Evolutionary conservation across 2,113 vertebrate genomes (phyloP).

Genomic region (Oncorhynchus kisutch): DNA sequence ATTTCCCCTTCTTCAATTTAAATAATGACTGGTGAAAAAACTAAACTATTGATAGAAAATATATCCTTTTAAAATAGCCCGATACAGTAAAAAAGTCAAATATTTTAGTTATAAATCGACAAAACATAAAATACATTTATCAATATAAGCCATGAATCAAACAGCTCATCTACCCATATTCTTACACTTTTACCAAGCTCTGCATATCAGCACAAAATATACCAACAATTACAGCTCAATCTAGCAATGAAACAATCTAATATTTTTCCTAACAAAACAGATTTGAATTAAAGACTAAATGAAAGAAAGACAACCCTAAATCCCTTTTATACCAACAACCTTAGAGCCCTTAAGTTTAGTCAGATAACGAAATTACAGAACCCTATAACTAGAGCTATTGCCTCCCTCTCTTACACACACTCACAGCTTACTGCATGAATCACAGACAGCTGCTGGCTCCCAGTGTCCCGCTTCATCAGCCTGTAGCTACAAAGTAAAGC

Average conservation of each 20-base stretch:
- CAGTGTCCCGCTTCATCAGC: conserved; percentile 47
- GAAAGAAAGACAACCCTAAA: background rate
- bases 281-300: background rate
- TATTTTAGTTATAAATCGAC: background rate
- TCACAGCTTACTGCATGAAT: conserved; percentile 39
- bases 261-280: background rate
- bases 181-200: background rate
- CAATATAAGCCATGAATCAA: background rate
- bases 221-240: background rate
- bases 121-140: background rate
- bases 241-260: background rate
- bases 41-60: background rate
- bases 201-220: background rate
- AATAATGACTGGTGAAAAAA: background rate
- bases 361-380: conserved; percentile 21
- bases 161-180: background rate
- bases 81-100: background rate
- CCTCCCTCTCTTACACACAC: conserved; percentile 7
- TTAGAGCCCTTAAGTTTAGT: conserved; percentile 3
- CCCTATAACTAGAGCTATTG: conserved; percentile 23
- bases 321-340: conserved; percentile 12
- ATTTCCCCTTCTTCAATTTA: background rate
- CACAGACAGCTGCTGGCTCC: conserved; percentile 59
- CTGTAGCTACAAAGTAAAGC: conserved; percentile 41
- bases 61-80: background rate